A percentile compares a stretch with the other conserved stretches of the same genome.
These are phyloP conservation scores for Axinella damicornis DNA, from an alignment of 37 sponge, comb jelly and placozoan species.

Conservation along the genomic window DNA sequence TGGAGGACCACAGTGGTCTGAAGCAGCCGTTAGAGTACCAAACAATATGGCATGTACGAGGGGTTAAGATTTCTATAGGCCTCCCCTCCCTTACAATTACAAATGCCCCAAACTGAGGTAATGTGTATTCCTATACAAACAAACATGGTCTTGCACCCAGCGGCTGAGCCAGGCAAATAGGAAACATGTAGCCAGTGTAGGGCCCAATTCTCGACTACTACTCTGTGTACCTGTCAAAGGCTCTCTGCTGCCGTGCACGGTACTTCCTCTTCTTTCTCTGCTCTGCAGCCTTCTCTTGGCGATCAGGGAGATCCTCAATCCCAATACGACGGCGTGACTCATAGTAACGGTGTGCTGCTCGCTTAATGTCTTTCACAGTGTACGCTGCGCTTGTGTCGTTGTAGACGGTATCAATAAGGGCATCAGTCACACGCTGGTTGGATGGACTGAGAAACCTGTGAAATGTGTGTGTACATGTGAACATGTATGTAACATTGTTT, in stretches of 20 bases:
- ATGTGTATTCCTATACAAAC: too few species aligned
- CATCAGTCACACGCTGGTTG: constrained; percentile 82
- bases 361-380: constrained; percentile 74
- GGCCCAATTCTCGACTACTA: not conserved
- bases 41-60: too few species aligned
- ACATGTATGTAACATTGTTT: not conserved
- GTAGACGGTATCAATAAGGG: constrained; percentile 74
- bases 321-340: constrained; percentile 84
- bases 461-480: not conserved
- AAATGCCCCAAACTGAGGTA: too few species aligned
- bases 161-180: not conserved
- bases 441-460: constrained; percentile 73
- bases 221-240: constrained; percentile 37
- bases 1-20: too few species aligned
- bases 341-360: constrained; percentile 86
- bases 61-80: too few species aligned
- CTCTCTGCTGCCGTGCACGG: constrained; percentile 81
- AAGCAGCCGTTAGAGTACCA: too few species aligned
- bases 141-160: too few species aligned
- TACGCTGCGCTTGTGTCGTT: constrained; percentile 47
- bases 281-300: constrained; percentile 81
- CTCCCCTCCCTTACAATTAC: too few species aligned
- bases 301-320: constrained; percentile 84
- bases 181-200: not conserved
- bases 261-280: constrained; percentile 88